Base-by-base conservation (phyloP, 2,888 invertebrate species). In the Parnassius orleans region DNA sequence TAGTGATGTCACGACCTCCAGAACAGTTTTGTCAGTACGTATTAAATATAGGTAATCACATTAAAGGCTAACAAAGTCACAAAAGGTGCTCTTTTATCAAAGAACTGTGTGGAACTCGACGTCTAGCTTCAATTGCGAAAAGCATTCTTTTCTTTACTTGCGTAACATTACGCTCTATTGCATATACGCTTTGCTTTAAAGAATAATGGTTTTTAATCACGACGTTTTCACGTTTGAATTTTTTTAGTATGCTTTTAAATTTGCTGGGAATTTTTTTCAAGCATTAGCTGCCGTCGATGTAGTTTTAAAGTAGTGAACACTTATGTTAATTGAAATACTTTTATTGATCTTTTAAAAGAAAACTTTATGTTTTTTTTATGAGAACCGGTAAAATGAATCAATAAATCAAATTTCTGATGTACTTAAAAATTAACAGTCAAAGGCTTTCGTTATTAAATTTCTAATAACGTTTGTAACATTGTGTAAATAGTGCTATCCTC, bases 1-100 rank as follows among this genome's bases (percentile, higher is more conserved):
- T 19, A 91, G 90, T 71, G 91, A 91, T 69, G 87, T 91, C 67
- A 91, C 79, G 90, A 66, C 84, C 84, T 42, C 87, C 88, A 10
- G 87, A 87, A 63, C 84, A 90, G 69, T 69, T 77, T 57, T 90
- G 90, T 69, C 82, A 90, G 91, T 91, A 77, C 65, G 90, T 89
- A 79, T 73, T 57, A 53, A 57, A 58, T 54, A 43, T 53, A 42
- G 12, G 46, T 48, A 62, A 57, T 57, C 15, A 57, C 41, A 52
- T 50, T 57, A 68, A 66, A 69, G 59, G 67, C 66, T 64, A 66
- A 64, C 61, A 63, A 63, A 57, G 51, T 52, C 44, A 66, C 66
- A 67, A 69, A 66, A 72, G 65, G 68, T 62, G 65, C 68, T 68
- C 66, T 64, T 70, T 72, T 72, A 71, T 69, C 67, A 68, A 67